Evolutionary conservation across 2,888 invertebrate genomes (phyloP).

Genomic region (Sarcophaga variegata): DNA sequence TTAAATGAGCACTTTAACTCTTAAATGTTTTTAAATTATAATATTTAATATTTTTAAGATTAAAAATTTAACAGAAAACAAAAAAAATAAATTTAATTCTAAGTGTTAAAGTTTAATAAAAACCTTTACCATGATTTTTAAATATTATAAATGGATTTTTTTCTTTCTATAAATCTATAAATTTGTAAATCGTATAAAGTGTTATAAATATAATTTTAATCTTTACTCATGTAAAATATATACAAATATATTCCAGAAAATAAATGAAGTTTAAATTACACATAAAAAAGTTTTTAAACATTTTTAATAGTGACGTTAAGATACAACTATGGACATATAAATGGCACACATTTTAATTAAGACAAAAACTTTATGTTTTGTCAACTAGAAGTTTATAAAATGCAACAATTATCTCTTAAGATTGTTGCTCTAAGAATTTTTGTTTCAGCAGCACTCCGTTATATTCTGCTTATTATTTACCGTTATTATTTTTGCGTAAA

Average conservation of each 20-base stretch:
- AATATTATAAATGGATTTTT: background rate
- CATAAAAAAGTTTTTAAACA: background rate
- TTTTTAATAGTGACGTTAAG: too few species aligned
- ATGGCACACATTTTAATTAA: too few species aligned
- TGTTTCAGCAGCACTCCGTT: too few species aligned
- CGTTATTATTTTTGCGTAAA: too few species aligned
- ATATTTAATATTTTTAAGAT: background rate
- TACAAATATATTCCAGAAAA: conserved; percentile 23
- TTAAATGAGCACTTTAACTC: background rate
- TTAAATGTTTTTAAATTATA: background rate
- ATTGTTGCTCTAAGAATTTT: too few species aligned
- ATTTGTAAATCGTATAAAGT: conserved; percentile 38
- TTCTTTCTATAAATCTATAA: too few species aligned
- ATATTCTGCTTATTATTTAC: too few species aligned
- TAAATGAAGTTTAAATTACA: conserved; percentile 53
- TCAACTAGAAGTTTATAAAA: too few species aligned
- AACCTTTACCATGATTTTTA: conserved; percentile 18
- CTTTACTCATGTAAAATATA: conserved; percentile 18
- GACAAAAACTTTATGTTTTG: too few species aligned
- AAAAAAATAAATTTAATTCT: conserved; percentile 14
- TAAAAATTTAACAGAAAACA: conserved; percentile 10
- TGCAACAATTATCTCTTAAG: too few species aligned
- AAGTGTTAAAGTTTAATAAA: conserved; percentile 56
- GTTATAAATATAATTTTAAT: conserved; percentile 6
- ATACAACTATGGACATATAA: too few species aligned